These are phyloP conservation scores for Tetragnatha montana DNA, from an alignment of 2,888 invertebrate species.

Conservation along the genomic window DNA sequence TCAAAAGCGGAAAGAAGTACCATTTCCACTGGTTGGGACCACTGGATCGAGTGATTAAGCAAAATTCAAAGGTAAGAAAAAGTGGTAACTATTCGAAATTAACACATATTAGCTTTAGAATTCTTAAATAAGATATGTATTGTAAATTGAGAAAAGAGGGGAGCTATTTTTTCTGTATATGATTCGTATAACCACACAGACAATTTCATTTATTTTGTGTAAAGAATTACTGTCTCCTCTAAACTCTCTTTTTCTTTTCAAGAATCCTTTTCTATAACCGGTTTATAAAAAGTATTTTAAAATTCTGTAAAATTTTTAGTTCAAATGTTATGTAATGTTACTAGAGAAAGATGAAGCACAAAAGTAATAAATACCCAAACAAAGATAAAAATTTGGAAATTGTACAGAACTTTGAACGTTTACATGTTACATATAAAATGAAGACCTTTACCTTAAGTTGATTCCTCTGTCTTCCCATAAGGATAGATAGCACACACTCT, in stretches of 20 bases:
- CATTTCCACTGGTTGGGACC: neutral
- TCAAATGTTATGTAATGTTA: neutral
- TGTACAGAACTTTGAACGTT: neutral
- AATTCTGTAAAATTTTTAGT: neutral
- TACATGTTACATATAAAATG: neutral
- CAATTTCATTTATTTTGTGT: too few relatives aligned
- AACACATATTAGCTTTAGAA: too few relatives aligned
- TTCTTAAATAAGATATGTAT: too few relatives aligned
- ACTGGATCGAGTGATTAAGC: too few relatives aligned
- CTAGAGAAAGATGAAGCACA: neutral
- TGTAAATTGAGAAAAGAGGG: too few relatives aligned
- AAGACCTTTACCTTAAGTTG: conserved; percentile 7
- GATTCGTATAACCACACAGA: too few relatives aligned
- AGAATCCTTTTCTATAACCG: too few relatives aligned
- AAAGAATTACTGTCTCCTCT: too few relatives aligned
- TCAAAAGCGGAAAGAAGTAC: neutral
- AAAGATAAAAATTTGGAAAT: neutral
- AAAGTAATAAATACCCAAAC: neutral
- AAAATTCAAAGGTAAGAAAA: too few relatives aligned
- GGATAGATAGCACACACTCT: neutral
- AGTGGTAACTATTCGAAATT: too few relatives aligned
- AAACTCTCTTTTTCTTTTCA: too few relatives aligned
- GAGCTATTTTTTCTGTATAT: too few relatives aligned
- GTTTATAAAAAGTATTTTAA: neutral
- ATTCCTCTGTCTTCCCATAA: conserved; percentile 3